Base-by-base conservation (phyloP, 2,113 vertebrate species). In the Ceyx margarethae region DNA sequence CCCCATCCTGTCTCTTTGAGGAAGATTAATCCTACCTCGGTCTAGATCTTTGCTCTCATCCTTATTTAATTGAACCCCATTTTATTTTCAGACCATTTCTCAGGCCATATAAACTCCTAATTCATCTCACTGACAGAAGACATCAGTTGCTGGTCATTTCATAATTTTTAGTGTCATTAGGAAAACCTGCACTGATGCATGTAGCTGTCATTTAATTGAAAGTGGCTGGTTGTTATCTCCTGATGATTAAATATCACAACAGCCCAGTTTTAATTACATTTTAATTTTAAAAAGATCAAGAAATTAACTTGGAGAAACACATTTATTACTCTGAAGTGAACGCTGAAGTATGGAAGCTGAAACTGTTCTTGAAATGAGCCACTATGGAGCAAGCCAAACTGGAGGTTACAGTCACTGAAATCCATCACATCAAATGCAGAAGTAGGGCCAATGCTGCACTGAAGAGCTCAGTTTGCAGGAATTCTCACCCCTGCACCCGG, bases 11-110 rank as follows among this genome's bases (percentile, higher is more conserved):
- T 28, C 78, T 72, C 60, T 76, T 35, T 42, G 45, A 35, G 68
- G 57, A 81, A 91, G 73, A 86, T 83, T 71, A 91, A 95, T 77
- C 31, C 91, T 42, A 66, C 62, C 54, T 87, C 67, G n/a, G 8
- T 22, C 58, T 54, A 73, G 81, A 89, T 58, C 19, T 85, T 54
- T 77, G 35, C 53, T 69, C 57, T 83, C 14, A 8, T 66, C 23
- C 56, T 72, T 81, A 83, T 16, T 94, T 75, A 91, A 91, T 0
- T 71, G 56, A 90, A 87, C 42, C 22, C 31, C 64, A 11, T n/a
- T 67, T 69, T 92, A 48, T 92, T 50, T 4, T 58, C 69, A 73
- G 58, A 76, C 25, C 33, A 76, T 80, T 91, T 89, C 67, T 94
- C 89, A 87, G 67, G 42, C 71, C 57, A 46, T 62, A 73, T 15